Percentiles rank a stretch among this genome's conserved stretches.
Evolutionary conservation across 2,888 invertebrate species (phyloP).

Genomic region (Hypselothyrea guttata): DNA sequence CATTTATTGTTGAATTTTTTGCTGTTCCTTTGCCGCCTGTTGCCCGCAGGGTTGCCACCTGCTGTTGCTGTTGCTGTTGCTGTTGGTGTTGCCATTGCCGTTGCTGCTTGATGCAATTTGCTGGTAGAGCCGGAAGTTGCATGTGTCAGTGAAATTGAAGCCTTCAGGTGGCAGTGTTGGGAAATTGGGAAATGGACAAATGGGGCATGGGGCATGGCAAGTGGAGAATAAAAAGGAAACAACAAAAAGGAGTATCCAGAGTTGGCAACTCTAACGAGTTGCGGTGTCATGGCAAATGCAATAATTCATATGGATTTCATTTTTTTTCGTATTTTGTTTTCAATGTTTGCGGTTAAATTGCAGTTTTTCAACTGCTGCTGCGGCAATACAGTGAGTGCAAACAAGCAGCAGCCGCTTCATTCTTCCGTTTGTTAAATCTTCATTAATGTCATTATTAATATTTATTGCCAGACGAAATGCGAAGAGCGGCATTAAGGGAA

Average conservation of each 20-base stretch:
- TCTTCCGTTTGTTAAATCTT: constrained; percentile 65
- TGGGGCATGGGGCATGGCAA: neutral
- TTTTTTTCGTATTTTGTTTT: constrained; percentile 19
- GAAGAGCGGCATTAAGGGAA: no score
- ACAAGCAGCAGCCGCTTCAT: neutral
- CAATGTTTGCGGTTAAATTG: constrained; percentile 27
- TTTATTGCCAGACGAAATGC: constrained; percentile 63
- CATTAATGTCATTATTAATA: constrained; percentile 79
- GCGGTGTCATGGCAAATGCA: constrained; percentile 37
- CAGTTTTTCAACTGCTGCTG: constrained; percentile 6
- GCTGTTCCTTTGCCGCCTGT: constrained; percentile 30
- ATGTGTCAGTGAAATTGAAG: constrained; percentile 65
- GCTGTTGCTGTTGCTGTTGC: neutral
- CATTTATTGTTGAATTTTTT: constrained; percentile 3
- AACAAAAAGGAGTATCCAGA: neutral
- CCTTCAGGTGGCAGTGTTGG: constrained; percentile 20
- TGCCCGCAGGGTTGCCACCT: constrained; percentile 48
- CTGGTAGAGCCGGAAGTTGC: constrained; percentile 70
- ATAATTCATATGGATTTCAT: constrained; percentile 32
- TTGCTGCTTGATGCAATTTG: constrained; percentile 65
- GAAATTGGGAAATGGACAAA: constrained; percentile 9
- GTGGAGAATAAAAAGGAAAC: no score
- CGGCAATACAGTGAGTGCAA: neutral
- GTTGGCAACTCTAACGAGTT: constrained; percentile 2
- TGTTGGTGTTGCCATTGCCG: constrained; percentile 9